Conservation (phyloP, 2,797 vertebrate genomes). For the Salarias fasciatus region DNA sequence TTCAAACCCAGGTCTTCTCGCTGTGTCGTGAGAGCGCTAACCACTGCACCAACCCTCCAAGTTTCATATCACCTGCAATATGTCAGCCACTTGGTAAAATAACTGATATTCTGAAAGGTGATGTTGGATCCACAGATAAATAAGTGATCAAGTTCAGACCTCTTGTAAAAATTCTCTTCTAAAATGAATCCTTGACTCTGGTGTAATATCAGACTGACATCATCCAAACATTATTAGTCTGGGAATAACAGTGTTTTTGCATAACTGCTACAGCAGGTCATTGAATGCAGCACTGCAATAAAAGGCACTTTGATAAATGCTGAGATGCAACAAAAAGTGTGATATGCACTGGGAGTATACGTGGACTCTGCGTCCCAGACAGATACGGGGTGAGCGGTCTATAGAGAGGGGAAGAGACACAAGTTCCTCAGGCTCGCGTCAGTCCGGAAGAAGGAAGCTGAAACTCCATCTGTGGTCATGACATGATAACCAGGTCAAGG, state of each 20-base stretch:
- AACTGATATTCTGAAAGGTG: not conserved
- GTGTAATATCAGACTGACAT: constrained; percentile 17
- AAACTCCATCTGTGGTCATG: constrained; percentile 48
- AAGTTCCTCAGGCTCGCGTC: constrained; percentile 22
- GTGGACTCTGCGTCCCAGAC: constrained; percentile 23
- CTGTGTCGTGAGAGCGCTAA: no score
- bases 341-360: constrained; percentile 23
- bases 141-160: constrained; percentile 14
- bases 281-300: constrained; percentile 60
- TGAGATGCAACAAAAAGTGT: constrained; percentile 42
- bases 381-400: constrained; percentile 11
- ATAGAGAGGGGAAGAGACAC: constrained; percentile 14
- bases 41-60: no score
- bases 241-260: constrained; percentile 44
- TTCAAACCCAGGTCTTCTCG: no score
- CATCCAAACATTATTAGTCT: constrained; percentile 22
- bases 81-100: no score
- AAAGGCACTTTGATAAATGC: constrained; percentile 76
- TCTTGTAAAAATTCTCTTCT: constrained; percentile 18
- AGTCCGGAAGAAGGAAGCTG: constrained; percentile 40
- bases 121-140: constrained; percentile 11
- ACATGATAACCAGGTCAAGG: constrained; percentile 33
- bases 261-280: constrained; percentile 61
- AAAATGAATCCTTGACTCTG: not conserved
- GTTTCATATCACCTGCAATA: not conserved